Base-by-base conservation (phyloP, 2,113 vertebrate genomes). In the Spilogale gracilis region DNA sequence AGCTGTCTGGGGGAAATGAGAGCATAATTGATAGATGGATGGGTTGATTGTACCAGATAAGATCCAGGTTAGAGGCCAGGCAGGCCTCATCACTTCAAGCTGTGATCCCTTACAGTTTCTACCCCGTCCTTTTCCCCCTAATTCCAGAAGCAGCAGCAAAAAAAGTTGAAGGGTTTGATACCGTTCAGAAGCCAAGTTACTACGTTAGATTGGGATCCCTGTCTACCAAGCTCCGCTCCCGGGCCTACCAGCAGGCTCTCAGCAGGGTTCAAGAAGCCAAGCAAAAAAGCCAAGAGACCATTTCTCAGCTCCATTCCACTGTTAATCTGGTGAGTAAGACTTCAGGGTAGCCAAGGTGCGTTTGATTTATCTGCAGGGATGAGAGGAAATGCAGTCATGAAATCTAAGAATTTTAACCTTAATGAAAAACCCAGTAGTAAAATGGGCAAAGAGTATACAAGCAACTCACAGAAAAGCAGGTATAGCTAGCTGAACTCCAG, bases 311-410 rank as follows among this genome's bases (percentile, higher is more conserved):
- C 0, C 98, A 99, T 96, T 98, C 98, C 63, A 99, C 99, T 25
- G 98, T 99, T 74, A 99, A 98, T 96, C 96, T 99, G 99, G 99
- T 99, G 98, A 98, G 99, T 99, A 54, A 14, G 43, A 12, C 14
- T 71, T 78, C 20, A 23, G 54, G 74, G 30, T 38, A 45, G 18
- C 74, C 25, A 27, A 80, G 80, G n/a, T 52, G 30, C 73, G 52
- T 87, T 87, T 87, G 14, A 76, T 82, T 63, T n/a, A 56, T 76
- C 56, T 80, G 2, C 3, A 50, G 69, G 10, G 5, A 9, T 82
- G 17, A 81, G 4, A 74, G 23, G 85, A n/a, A 87, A 74, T 2
- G 3, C 27, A 25, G 56, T 84, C 30, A 25, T 48, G 43, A 78
- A 80, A 91, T 81, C 45, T 20, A 86, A 58, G 69, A 56, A 63